Base-by-base conservation (phyloP, 2,797 vertebrate species). In the Notoglanidium macrostoma region DNA sequence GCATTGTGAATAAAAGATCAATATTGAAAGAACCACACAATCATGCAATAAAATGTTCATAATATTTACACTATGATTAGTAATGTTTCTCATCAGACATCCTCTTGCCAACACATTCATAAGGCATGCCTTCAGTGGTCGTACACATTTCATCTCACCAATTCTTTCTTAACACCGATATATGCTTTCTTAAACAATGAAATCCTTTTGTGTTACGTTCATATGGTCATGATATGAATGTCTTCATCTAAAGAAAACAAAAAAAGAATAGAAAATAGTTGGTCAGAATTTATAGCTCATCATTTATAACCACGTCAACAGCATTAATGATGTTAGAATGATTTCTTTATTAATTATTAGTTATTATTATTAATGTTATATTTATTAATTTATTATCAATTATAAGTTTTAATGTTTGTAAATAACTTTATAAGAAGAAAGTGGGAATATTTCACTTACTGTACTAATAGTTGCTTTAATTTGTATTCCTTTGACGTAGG, bases 401-500 rank as follows among this genome's bases (percentile, higher is more conserved):
- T 35, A 35, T 35, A 35, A 35, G 29, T 73, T 29, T 49, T 61
- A 70, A 83, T 49, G 15, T 76, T 85, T 85, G 6, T 51, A 46
- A 85, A 46, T 61, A 49, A 76, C 55, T 46, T 76, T 59, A 35
- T 21, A 57, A 40, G 70, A 40, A 63, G 1, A 26, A 46, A n/a
- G 21, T 44, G 8, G 32, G 11, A 80, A 61, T 26, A 11, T 29
- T 65, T 65, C 44, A 95, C 95, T 95, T 89, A 96, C 95, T 93
- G 91, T 92, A 93, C 87, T 90, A 87, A 90, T 89, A 65, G 86
- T 90, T 92, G 90, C 89, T 92, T 97, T 96, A 99, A 95, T 99
- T 99, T 95, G 98, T 99, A 92, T 99, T 99, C 97, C 98, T 98
- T 96, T 99, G 98, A 91, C 98, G 98, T 92, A 99, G 95, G 94